Evolutionary conservation across 2,113 vertebrate species (phyloP).

Genomic region (Pyrgilauda ruficollis): DNA sequence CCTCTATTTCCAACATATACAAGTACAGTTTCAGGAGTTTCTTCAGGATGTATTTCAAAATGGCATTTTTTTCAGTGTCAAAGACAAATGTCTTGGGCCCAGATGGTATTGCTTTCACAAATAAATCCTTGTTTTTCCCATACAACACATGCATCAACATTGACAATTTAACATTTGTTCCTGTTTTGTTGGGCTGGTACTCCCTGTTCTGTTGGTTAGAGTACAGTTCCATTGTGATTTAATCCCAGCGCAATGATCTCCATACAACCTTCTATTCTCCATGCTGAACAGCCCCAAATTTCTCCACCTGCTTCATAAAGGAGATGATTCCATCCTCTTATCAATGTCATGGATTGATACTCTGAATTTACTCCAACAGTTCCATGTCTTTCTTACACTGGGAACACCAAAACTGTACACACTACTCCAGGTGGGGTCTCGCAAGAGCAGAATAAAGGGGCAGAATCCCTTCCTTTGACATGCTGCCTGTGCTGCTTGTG

Average conservation of each 20-base stretch:
- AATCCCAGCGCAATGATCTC: not conserved
- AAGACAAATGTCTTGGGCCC: not conserved
- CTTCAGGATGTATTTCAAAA: not conserved
- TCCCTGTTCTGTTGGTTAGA: not conserved
- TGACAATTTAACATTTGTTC: not conserved
- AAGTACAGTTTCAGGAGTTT: not conserved
- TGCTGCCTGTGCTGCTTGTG: not conserved
- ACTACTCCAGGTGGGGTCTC: not conserved
- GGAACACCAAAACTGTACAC: not conserved
- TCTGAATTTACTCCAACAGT: not conserved
- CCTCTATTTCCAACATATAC: not conserved
- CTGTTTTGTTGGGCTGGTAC: not conserved
- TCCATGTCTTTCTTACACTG: not conserved
- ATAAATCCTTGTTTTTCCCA: not conserved
- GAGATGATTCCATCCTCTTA: not conserved
- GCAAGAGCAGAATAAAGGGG: not conserved
- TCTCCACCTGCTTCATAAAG: not conserved
- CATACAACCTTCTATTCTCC: not conserved
- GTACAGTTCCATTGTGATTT: not conserved
- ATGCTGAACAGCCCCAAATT: not conserved
- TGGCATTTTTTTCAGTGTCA: not conserved
- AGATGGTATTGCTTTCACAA: not conserved
- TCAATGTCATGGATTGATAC: not conserved
- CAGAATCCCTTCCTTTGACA: not conserved
- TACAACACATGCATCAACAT: not conserved